These are phyloP conservation scores for Chaitophorus viminalis DNA, from an alignment of 2,888 invertebrate genomes.

Conservation along the genomic window DNA sequence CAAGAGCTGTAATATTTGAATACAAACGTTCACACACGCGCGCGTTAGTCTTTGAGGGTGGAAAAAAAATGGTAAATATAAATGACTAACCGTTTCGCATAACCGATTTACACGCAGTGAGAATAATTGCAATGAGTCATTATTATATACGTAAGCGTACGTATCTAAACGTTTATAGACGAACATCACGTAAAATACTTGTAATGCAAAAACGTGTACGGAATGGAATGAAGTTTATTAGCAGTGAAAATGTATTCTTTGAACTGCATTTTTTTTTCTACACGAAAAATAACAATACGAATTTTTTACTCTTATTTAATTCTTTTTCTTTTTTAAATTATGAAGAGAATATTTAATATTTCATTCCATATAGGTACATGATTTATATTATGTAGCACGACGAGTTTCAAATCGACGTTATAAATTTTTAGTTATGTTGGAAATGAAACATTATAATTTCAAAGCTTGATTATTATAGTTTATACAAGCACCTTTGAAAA, in stretches of 20 bases:
- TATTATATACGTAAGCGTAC: neutral
- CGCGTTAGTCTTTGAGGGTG: neutral
- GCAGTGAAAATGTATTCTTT: slow-evolving; percentile 1
- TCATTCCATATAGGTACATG: neutral
- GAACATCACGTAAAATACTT: slow-evolving; percentile 30
- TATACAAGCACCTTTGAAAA: too few relatives aligned
- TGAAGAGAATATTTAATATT: neutral
- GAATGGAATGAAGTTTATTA: slow-evolving; percentile 12
- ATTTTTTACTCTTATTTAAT: neutral
- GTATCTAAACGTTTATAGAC: neutral
- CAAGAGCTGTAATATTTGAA: too few relatives aligned
- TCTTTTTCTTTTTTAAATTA: neutral
- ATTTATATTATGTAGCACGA: neutral
- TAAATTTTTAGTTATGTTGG: neutral
- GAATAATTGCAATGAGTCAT: neutral
- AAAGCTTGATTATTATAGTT: too few relatives aligned
- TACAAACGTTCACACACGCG: neutral
- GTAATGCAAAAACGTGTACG: slow-evolving; percentile 17
- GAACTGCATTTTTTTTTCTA: neutral
- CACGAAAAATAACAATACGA: neutral
- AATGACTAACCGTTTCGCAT: neutral
- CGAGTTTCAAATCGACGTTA: neutral
- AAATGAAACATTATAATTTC: too few relatives aligned
- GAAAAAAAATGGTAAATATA: neutral
- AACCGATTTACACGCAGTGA: neutral